Percentiles rank a stretch among this genome's conserved stretches.
Evolutionary conservation across 2,113 vertebrate species (phyloP).

Genomic region (Ia io): DNA sequence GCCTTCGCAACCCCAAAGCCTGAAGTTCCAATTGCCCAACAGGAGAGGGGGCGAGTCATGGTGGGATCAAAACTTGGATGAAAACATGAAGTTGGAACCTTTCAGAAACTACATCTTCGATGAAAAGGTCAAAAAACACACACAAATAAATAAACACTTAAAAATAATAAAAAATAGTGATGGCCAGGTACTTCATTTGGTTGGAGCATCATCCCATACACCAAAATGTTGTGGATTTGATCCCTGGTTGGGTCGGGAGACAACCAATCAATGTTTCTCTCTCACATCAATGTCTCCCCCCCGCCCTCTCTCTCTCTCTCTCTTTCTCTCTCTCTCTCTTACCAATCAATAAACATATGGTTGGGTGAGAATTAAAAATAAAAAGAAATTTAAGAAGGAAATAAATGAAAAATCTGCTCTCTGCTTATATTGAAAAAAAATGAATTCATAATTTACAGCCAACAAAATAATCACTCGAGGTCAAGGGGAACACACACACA

Average conservation of each 20-base stretch:
- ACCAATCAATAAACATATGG: no score
- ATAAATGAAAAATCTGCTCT: background rate
- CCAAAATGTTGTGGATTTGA: no score
- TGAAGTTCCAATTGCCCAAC: background rate
- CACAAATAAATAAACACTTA: background rate
- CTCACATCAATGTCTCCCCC: no score
- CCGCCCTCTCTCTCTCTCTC: no score
- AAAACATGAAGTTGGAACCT: background rate
- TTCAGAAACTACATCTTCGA: background rate
- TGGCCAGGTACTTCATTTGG: no score
- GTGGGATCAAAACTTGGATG: background rate
- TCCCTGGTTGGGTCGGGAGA: no score
- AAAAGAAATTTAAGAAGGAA: no score
- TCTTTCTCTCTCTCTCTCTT: no score
- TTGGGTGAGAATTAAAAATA: background rate
- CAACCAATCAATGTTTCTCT: no score
- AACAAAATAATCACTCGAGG: background rate
- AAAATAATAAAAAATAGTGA: background rate
- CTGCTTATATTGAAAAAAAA: background rate
- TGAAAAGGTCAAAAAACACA: background rate
- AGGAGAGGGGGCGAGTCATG: background rate
- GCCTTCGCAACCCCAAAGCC: background rate
- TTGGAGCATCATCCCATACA: no score
- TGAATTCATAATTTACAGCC: background rate
- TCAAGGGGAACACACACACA: background rate